Base-by-base conservation (phyloP, 2,113 vertebrate genomes). In the Puma concolor region DNA sequence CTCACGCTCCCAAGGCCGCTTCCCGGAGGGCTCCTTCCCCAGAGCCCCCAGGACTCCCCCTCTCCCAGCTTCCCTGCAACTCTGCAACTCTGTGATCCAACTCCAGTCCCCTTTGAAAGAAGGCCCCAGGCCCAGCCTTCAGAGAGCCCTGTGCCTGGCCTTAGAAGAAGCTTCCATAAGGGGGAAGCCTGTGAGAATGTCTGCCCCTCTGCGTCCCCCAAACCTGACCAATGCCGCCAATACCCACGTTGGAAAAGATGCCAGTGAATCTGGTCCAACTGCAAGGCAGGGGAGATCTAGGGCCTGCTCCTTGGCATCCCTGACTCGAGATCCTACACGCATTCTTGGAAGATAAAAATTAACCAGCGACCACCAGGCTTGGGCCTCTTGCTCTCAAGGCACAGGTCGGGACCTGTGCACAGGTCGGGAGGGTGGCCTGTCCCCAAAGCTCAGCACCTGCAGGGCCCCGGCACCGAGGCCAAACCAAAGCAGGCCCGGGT, bases 311-410 rank as follows among this genome's bases (percentile, higher is more conserved):
- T 72, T 89, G 96, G 67, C 88, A 81, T 94, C 93, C 91, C 88
- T 60, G 88, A 41, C 81, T 57, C 72, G 25, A 66, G 57, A 69
- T 31, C 52, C 69, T 44, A 67, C 69, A 69, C 31, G 66, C 63
- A 80, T 71, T 96, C 91, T 93, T 74, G 15, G 31, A 64, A 85
- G 95, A 69, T 95, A 98, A 98, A 97, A 94, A 97, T 97, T 94
- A 98, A 97, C 96, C 96, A 74, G 82, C 5, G 0, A n/a, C 92
- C 64, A n/a, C 48, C 41, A 3, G 1, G 25, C 25, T 72, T 10
- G 3, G 9, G 29, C 13, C 27, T 2, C 3, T 8, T 19, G 25
- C 19, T 50, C 44, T 54, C 23, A 0, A 10, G 36, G 25, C 12
- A 14, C 0, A 21, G 63, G 38, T 64, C 19, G 41, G 41, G 41